Conservation (phyloP, 37 sponge, comb jelly and placozoan genomes). For the Aphrocallistes beatrix region DNA sequence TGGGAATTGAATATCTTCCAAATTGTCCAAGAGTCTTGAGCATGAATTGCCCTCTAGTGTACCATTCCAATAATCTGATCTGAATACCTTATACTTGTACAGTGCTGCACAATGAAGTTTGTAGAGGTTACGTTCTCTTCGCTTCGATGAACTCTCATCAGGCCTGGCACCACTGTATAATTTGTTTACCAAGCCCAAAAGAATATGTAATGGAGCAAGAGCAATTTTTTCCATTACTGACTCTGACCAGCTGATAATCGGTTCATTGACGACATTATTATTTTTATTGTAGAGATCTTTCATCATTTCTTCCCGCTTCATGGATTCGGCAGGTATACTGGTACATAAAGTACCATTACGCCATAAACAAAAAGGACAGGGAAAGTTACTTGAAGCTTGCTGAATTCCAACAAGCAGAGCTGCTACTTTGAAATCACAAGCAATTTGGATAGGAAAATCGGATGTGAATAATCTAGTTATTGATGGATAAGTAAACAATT, state of each 20-base stretch:
- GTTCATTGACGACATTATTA: conserved; percentile 9
- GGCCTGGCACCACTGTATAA: background rate
- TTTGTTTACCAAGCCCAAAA: background rate
- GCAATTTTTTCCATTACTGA: conserved; percentile 17
- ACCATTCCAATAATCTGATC: conserved; percentile 16
- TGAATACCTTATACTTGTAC: background rate
- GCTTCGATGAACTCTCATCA: background rate
- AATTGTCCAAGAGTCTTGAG: conserved; percentile 19
- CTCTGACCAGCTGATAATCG: background rate
- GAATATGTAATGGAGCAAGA: conserved; percentile 13
- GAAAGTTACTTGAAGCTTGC: background rate
- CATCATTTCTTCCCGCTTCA: background rate
- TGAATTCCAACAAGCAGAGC: conserved; percentile 19
- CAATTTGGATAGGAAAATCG: background rate
- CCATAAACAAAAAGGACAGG: background rate
- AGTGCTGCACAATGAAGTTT: conserved; percentile 20
- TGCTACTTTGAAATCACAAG: conserved; percentile 16
- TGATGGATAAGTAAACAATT: conserved; percentile 3
- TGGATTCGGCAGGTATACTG: background rate
- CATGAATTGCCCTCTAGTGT: background rate
- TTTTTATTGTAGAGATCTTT: background rate
- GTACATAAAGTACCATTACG: conserved; percentile 8
- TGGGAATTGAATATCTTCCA: background rate
- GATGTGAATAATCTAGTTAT: background rate
- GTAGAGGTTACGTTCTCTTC: background rate